Evolutionary conservation across 2,888 invertebrate species (phyloP), one percentile per base, ranked within the genome.

Genomic region (Philopedon plagiatum): DNA sequence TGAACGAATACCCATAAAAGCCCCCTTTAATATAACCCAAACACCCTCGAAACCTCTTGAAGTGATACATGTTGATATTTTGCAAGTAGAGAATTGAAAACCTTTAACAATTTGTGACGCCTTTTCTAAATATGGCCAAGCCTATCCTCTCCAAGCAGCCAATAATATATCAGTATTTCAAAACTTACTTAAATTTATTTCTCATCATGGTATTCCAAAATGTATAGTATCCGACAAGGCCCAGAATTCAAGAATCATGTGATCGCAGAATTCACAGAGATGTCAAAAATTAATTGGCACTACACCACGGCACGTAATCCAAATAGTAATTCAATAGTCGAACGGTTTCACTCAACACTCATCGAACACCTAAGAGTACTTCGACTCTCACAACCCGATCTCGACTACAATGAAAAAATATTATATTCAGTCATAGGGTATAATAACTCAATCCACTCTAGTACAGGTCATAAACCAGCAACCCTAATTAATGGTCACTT

Each of bases 1-100:
- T 44, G 76, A 77, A 41, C 29, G 77, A 39, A 73, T 75, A 29
- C 78, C 78, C 7, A 54, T 72, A 21, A 63, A 70, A 56, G 73
- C 67, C 9, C 64, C 71, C 34, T 75, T 76, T 7, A 76, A 79
- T 32, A 15, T 80, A 1, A 79, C 76, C 0, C 76, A 77, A 61
- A 78, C 78, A 0, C 73, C 77, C 4, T 56, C 18, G 0, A 76
- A 71, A 69, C 80, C 80, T 1, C 70, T 76, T 3, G 76, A 80
- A 65, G 74, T 76, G 5, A 46, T 80, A 11, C 78, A 79, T 54
- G 34, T 79, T 1, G 79, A 79, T 58, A 74, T 76, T 1, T 80
- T 77, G 34, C 74, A 69, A 21, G 54, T 77, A 11, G 29, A 71
- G 21, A 76, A 77, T 54, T 26, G 61, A 1, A 29, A 75, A 2